These are phyloP conservation scores for Pherbina coryleti DNA, from an alignment of 2,888 invertebrate genomes.

Conservation along the genomic window DNA sequence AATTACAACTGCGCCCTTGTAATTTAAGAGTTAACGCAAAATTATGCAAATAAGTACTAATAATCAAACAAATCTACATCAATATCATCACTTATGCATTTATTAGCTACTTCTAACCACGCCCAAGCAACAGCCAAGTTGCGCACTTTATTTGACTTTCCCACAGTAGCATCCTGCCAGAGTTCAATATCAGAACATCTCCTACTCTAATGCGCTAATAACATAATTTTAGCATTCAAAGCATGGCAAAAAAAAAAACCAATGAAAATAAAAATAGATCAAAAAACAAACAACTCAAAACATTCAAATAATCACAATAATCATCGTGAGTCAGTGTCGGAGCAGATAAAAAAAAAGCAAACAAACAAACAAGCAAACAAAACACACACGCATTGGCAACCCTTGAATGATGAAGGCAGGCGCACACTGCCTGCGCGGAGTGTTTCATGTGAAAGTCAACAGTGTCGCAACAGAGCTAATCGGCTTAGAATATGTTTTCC, in stretches of 20 bases:
- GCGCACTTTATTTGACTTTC: slow-evolving; percentile 56
- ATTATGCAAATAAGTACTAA: background rate
- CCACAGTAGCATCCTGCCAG: slow-evolving; percentile 51
- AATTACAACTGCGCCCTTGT: background rate
- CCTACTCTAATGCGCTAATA: slow-evolving; percentile 63
- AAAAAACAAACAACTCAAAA: slow-evolving; percentile 34
- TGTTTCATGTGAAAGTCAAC: slow-evolving; percentile 64
- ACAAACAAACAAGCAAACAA: slow-evolving; percentile 30
- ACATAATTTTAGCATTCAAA: slow-evolving; percentile 52
- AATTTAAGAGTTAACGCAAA: no score
- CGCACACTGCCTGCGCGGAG: no score
- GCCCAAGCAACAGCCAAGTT: slow-evolving; percentile 1
- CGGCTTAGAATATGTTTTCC: slow-evolving; percentile 56
- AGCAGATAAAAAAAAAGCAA: slow-evolving; percentile 51
- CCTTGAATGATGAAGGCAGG: background rate
- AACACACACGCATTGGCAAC: slow-evolving; percentile 30
- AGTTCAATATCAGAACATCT: slow-evolving; percentile 41
- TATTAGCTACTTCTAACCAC: slow-evolving; percentile 5
- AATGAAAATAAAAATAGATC: background rate
- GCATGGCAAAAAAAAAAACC: slow-evolving; percentile 3
- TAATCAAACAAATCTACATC: background rate
- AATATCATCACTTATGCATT: background rate
- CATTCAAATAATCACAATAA: slow-evolving; percentile 34
- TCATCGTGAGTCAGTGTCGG: slow-evolving; percentile 42
- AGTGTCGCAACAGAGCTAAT: slow-evolving; percentile 60